Percentiles rank a stretch among this genome's conserved stretches.
Evolutionary conservation across 2,888 invertebrate species (phyloP).

Genomic region (Tachina fera): DNA sequence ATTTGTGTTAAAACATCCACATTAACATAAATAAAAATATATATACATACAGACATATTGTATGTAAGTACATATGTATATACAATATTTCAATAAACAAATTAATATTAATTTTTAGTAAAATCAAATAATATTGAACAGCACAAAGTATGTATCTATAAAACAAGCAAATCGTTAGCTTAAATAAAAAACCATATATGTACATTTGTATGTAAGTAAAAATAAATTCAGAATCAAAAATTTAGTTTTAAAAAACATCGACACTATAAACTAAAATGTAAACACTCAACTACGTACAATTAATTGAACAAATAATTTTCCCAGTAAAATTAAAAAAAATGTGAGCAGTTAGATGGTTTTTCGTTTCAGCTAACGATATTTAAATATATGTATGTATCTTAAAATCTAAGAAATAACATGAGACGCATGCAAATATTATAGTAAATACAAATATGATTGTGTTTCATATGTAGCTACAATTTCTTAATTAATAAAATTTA

Average conservation of each 20-base stretch:
- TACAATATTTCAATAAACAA: neutral
- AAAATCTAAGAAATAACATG: neutral
- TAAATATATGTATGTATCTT: neutral
- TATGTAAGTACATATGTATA: neutral
- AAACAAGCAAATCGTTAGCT: neutral
- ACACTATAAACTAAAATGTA: too few species aligned
- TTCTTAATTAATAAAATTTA: neutral
- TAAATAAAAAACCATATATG: too few species aligned
- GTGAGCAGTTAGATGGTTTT: too few species aligned
- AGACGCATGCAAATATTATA: slow-evolving; percentile 4
- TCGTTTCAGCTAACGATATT: too few species aligned
- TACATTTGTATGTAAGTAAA: too few species aligned
- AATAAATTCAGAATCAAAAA: too few species aligned
- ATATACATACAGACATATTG: neutral
- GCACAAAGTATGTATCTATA: neutral
- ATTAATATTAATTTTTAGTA: neutral
- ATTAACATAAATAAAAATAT: slow-evolving; percentile 57
- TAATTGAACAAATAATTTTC: too few species aligned
- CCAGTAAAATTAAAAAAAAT: too few species aligned
- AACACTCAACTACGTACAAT: too few species aligned
- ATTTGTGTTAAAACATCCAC: slow-evolving; percentile 56
- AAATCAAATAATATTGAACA: slow-evolving; percentile 1
- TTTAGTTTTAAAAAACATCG: too few species aligned
- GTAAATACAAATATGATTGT: neutral
- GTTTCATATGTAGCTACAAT: neutral